These are phyloP conservation scores for Apantesis nais DNA, from an alignment of 2,888 invertebrate species.

Conservation along the genomic window DNA sequence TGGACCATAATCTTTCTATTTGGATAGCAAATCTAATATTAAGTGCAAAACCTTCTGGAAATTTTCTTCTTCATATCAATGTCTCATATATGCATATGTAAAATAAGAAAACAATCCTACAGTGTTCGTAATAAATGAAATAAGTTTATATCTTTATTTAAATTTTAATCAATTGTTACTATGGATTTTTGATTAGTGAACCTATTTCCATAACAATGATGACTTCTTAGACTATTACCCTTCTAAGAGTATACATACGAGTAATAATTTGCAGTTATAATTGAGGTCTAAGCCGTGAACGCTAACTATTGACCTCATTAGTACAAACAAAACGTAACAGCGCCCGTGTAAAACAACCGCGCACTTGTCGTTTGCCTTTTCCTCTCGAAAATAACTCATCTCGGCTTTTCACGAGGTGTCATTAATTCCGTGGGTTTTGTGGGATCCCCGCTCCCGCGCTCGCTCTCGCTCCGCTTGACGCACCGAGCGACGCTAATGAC, in stretches of 20 bases:
- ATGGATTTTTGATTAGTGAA: too few species aligned
- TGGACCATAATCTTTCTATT: too few species aligned
- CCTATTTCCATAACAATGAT: too few species aligned
- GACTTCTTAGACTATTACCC: too few species aligned
- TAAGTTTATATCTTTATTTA: too few species aligned
- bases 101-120: too few species aligned
- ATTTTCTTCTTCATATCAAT: too few species aligned
- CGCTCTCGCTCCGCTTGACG: slow-evolving; percentile 58
- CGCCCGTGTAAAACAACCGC: slow-evolving; percentile 78
- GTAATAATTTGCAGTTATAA: slow-evolving; percentile 61
- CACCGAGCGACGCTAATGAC: slow-evolving; percentile 68
- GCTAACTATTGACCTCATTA: slow-evolving; percentile 83
- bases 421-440: slow-evolving; percentile 78
- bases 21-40: too few species aligned
- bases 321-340: slow-evolving; percentile 76
- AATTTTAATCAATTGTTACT: too few species aligned
- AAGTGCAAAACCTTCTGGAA: too few species aligned
- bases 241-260: neutral
- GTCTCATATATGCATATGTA: too few species aligned
- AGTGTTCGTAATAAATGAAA: too few species aligned
- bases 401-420: slow-evolving; percentile 82
- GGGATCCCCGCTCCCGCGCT: slow-evolving; percentile 49
- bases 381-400: slow-evolving; percentile 85
- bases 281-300: slow-evolving; percentile 62
- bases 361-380: slow-evolving; percentile 82